Conservation (phyloP, 2,113 vertebrate species). For the Daubentonia madagascariensis region DNA sequence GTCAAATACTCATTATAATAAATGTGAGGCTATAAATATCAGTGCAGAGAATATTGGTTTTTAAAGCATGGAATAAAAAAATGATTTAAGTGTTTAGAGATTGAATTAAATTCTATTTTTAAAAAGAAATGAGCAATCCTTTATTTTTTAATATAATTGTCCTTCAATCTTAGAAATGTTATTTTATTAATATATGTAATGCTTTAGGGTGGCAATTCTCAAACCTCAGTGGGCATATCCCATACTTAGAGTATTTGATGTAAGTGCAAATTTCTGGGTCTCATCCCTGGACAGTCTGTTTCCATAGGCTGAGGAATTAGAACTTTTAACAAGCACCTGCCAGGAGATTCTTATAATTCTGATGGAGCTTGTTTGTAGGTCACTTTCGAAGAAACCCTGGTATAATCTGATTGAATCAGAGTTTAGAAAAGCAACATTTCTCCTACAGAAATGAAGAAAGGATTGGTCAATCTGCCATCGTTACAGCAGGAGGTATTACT, state of each 20-base stretch:
- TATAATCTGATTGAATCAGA: not conserved
- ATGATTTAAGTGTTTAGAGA: not conserved
- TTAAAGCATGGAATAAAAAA: not conserved
- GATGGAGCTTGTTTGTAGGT: not conserved
- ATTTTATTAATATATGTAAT: constrained; percentile 9
- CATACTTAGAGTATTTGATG: not conserved
- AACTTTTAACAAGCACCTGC: not conserved
- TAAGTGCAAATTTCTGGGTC: not conserved
- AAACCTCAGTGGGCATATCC: not conserved
- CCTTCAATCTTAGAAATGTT: not conserved
- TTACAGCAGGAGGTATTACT: not conserved
- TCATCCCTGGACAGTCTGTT: not conserved
- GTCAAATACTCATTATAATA: not conserved
- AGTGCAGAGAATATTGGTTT: not conserved
- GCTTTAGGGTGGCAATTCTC: not conserved
- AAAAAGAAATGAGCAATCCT: not conserved
- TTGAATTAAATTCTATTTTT: not conserved
- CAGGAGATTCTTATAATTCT: not conserved
- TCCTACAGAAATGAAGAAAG: not conserved
- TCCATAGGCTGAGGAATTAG: not conserved
- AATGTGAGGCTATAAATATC: not conserved
- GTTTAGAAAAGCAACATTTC: not conserved
- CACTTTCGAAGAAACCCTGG: not conserved
- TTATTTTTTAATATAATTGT: not conserved
- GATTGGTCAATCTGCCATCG: not conserved